A percentile compares a stretch with the other conserved stretches of the same genome.
Conservation (phyloP, 2,113 vertebrate genomes). For the Trachemys scripta region DNA sequence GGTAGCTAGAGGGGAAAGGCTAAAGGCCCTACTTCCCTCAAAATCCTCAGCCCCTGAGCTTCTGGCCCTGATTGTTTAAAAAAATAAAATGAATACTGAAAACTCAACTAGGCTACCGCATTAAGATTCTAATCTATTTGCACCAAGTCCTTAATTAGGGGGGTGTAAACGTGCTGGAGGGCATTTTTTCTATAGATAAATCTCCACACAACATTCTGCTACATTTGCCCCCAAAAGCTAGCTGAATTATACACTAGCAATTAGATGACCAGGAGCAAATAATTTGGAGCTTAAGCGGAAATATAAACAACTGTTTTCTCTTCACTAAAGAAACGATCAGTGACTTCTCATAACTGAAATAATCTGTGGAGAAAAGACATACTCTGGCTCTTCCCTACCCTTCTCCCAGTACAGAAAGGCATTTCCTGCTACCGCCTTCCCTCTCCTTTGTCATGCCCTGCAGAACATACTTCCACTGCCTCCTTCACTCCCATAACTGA, state of each 20-base stretch:
- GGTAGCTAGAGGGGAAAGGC: background rate
- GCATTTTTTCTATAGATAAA: background rate
- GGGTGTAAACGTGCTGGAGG: background rate
- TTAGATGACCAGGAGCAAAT: background rate
- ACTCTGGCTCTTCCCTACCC: background rate
- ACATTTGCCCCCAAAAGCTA: background rate
- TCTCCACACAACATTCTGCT: background rate
- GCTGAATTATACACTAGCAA: background rate
- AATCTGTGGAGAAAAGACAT: background rate
- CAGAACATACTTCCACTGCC: background rate
- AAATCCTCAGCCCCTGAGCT: background rate
- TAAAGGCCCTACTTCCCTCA: background rate
- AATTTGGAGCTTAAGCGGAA: background rate
- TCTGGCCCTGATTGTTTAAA: background rate
- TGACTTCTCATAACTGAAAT: background rate
- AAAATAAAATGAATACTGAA: background rate
- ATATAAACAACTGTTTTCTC: background rate
- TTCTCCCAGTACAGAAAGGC: background rate
- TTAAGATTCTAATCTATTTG: background rate
- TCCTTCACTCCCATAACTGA: background rate
- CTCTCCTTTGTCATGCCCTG: background rate
- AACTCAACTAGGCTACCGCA: background rate
- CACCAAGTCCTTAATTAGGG: background rate
- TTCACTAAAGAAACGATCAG: background rate
- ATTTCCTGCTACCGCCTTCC: background rate